Percentiles rank a stretch among this genome's conserved stretches.
Evolutionary conservation across 2,113 vertebrate genomes (phyloP).

Genomic region (Sialia sialis): DNA sequence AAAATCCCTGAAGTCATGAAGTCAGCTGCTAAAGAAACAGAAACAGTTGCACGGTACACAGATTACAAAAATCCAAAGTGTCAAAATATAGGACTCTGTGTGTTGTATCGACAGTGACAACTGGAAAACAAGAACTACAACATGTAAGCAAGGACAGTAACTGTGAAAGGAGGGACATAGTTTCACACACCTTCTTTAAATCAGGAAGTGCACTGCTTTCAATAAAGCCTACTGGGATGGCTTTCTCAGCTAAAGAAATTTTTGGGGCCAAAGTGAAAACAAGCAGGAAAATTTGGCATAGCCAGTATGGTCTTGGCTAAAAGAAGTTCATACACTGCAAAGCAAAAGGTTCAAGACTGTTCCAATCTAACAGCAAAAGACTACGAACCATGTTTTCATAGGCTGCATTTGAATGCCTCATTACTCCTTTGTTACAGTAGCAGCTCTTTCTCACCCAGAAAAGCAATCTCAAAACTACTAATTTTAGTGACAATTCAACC

Average conservation of each 20-base stretch:
- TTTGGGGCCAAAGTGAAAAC: accelerated
- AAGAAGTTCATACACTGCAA: neutral
- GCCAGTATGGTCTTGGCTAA: neutral
- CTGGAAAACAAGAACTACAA: neutral
- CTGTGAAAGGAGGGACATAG: neutral
- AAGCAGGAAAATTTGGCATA: neutral
- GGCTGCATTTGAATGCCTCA: neutral
- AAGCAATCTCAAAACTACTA: neutral
- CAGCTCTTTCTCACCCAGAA: neutral
- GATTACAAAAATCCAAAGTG: neutral
- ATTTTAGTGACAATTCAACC: neutral
- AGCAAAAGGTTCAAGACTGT: neutral
- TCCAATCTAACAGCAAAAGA: neutral
- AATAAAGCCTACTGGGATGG: neutral
- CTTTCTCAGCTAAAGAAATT: neutral
- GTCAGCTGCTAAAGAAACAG: neutral
- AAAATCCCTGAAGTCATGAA: neutral
- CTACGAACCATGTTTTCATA: neutral
- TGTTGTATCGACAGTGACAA: neutral
- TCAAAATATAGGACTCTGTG: neutral
- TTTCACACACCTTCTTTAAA: neutral
- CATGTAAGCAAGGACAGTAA: neutral
- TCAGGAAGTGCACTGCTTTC: neutral
- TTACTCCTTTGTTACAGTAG: neutral
- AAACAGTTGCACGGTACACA: neutral